Evolutionary conservation across 2,797 vertebrate species (phyloP).

Genomic region (Sebastolobus alascanus): DNA sequence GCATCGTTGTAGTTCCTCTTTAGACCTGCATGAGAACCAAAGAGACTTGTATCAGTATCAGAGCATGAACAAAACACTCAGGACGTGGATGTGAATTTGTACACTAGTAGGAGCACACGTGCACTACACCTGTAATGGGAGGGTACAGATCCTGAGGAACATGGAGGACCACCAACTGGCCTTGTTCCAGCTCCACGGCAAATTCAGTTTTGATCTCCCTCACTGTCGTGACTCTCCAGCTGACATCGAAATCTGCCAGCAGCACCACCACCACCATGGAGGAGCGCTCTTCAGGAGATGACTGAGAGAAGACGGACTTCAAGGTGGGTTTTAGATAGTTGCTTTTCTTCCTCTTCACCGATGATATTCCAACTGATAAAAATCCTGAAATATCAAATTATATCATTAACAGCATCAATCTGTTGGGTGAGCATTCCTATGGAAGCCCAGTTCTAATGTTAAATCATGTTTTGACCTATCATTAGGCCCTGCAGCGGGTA

Average conservation of each 20-base stretch:
- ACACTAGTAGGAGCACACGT: neutral
- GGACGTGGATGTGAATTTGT: neutral
- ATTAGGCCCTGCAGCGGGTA: neutral
- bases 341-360: conserved; percentile 76
- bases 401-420: neutral
- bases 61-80: neutral
- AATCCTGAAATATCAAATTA: conserved; percentile 78
- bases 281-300: conserved; percentile 82
- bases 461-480: neutral
- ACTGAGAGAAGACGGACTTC: conserved; percentile 87
- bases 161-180: conserved; percentile 86
- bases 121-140: conserved; percentile 67
- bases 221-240: conserved; percentile 75
- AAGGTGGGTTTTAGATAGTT: conserved; percentile 86
- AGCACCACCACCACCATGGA: conserved; percentile 90
- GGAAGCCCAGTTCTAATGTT: neutral
- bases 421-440: neutral
- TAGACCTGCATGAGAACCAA: conserved; percentile 69
- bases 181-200: conserved; percentile 73
- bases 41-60: conserved; percentile 2
- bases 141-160: conserved; percentile 78
- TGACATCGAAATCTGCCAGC: conserved; percentile 82
- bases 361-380: conserved; percentile 87
- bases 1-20: conserved; percentile 86
- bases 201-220: conserved; percentile 74